Base-by-base conservation (phyloP, 2,888 invertebrate species). In the Leucoma salicis region DNA sequence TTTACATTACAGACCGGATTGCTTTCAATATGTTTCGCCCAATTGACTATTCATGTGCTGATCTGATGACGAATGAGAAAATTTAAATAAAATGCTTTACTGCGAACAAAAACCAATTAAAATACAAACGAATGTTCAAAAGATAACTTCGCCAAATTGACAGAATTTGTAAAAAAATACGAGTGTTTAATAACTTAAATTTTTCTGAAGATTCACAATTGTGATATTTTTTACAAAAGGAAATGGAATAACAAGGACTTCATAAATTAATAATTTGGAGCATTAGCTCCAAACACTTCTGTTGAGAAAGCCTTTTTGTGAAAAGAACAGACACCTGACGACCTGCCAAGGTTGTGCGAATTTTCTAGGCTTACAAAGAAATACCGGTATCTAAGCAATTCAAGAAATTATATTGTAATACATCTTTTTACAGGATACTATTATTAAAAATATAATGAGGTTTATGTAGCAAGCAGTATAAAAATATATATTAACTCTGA, bases 181-280 rank as follows among this genome's bases (percentile, higher is more conserved):
- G 16, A 42, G 13, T 29, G 28, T 58, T 29, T 45, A 53, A 58
- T 51, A 53, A 49, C 35, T 49, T 47, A 44, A 38, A 35, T 56
- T 46, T 34, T 40, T 49, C 29, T 33, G 39, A 46, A 47, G 47
- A 51, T 49, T 49, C 29, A 44, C 39, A 38, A 48, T 52, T 48
- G 38, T 46, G 42, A 52, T 50, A 48, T 46, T 49, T 62, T 63
- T 64, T 49, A 52, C 31, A 47, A 57, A 66, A 70, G 65, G 62
- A 63, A 66, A 57, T 37, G 43, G 43, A 59, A 40, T 37, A 59
- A 51, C 48, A 49, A 32, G 46, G 52, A 63, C 62, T 63, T 66
- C 40, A 51, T 41, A 57, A 66, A 61, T 61, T 63, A 66, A 63
- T 60, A 64, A 66, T 67, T 74, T 63, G 37, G 47, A 58, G 55